Percentiles rank a stretch among this genome's conserved stretches.
These are phyloP conservation scores for Ophion ellenae DNA, from an alignment of 2,888 invertebrate genomes.

Conservation along the genomic window DNA sequence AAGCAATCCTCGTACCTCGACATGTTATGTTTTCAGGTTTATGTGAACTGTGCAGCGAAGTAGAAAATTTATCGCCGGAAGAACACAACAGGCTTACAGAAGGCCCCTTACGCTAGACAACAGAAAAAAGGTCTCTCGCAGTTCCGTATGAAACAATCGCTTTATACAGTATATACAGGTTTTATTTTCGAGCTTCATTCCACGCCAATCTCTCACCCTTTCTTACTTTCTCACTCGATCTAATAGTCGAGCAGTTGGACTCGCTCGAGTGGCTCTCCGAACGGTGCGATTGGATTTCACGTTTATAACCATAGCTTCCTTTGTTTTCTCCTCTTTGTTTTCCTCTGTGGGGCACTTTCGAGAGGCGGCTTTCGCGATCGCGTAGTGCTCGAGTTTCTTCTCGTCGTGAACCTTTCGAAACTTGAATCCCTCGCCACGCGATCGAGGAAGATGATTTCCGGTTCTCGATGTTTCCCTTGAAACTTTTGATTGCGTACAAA, in stretches of 20 bases:
- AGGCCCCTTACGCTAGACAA: conserved; percentile 73
- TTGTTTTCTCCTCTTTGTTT: conserved; percentile 45
- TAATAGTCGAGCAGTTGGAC: conserved; percentile 26
- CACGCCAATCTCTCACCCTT: conserved; percentile 42
- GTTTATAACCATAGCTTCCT: conserved; percentile 4
- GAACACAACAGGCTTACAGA: conserved; percentile 65
- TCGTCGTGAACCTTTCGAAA: not conserved
- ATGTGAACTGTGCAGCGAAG: conserved; percentile 10
- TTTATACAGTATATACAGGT: conserved; percentile 82
- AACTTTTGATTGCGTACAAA: conserved; percentile 54
- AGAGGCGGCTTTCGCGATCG: conserved; percentile 19
- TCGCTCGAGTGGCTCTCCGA: conserved; percentile 25
- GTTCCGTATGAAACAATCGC: conserved; percentile 79
- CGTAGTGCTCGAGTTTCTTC: not conserved
- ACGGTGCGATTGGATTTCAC: conserved; percentile 50
- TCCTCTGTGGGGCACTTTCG: conserved; percentile 27
- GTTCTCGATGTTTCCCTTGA: conserved; percentile 23
- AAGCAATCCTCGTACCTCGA: not conserved
- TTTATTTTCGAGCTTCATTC: conserved; percentile 65
- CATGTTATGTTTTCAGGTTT: not conserved
- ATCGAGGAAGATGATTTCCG: conserved; percentile 53
- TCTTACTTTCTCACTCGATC: conserved; percentile 42
- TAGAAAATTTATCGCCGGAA: conserved; percentile 10
- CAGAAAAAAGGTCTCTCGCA: conserved; percentile 73
- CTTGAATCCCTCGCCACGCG: not conserved